Evolutionary conservation across 2,797 vertebrate genomes (phyloP), one percentile per base, ranked within the genome.

Genomic region (Botia kubotai): DNA sequence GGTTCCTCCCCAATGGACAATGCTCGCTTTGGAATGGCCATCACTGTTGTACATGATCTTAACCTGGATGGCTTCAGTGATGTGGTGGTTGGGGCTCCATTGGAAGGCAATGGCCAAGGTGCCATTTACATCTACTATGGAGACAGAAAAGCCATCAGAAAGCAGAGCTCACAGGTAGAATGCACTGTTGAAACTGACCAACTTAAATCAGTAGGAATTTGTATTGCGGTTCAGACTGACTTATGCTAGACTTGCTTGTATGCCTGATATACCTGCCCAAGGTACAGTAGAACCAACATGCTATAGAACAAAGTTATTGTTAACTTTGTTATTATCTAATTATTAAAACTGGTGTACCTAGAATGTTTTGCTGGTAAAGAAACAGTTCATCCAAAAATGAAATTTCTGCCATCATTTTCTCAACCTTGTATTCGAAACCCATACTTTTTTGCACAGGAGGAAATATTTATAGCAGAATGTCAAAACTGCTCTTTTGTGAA

Each of bases 41-140:
- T 99, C 13, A 95, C 96, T 12, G 93, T 96, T 0, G 95, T 98
- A 46, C 93, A 91, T 12, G 98, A 99, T 83, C 95, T 99, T 79
- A 98, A 98, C 87, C 94, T 97, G 4, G 98, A 99, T 1, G 95
- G 96, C 0, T 95, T 95, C 58, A 96, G 95, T 29, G 98, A 99
- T 46, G 89, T 98, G 43, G 97, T 96, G 39, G 96, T 99, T 10
- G 98, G 97, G 0, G 96, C 98, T 0, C 98, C 98, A 0, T 87
- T 99, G 33, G 98, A 98, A 83, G 95, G 95, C 36, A 95, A 98
- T 85, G 96, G 98, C 63, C 89, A 93, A 0, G 98, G 98, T 33
- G 97, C 96, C 1, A 95, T 97, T 53, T 99, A 99, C 88, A 91
- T 99, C 87, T 98, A 97, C 84, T 96, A 98, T 0, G 98, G 98